These are phyloP conservation scores for Ciconia stormi DNA, from an alignment of 2,113 vertebrate species.

Conservation along the genomic window DNA sequence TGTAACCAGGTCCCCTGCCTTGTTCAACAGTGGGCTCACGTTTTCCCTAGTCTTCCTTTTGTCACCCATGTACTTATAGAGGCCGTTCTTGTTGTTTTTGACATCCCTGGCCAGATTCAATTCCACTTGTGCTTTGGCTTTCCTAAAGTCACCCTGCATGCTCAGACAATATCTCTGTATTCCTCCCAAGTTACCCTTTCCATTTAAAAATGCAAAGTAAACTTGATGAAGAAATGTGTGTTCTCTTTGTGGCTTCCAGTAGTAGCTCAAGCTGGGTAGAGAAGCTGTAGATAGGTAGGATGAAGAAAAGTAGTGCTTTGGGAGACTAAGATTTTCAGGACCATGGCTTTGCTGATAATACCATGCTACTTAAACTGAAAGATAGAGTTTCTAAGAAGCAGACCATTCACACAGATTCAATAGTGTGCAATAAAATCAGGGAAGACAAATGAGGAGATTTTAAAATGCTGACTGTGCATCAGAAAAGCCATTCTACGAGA, in stretches of 20 bases:
- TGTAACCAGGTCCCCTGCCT: too few relatives aligned
- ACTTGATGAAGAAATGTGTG: background rate
- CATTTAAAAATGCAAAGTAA: background rate
- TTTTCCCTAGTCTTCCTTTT: background rate
- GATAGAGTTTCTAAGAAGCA: background rate
- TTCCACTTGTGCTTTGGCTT: background rate
- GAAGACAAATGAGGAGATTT: background rate
- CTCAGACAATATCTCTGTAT: background rate
- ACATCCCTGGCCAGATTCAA: background rate
- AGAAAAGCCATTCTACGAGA: background rate
- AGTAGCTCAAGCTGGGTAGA: background rate
- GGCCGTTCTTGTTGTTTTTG: background rate
- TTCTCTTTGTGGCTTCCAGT: background rate
- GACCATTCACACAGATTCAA: background rate
- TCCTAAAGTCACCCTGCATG: background rate
- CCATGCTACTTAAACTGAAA: background rate
- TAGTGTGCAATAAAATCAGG: background rate
- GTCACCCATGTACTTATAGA: background rate
- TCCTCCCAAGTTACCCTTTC: background rate
- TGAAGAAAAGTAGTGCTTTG: background rate
- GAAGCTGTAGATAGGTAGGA: background rate
- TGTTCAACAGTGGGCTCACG: background rate
- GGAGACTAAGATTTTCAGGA: background rate
- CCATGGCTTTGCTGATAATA: background rate
- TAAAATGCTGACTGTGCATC: background rate